Percentiles rank a stretch among this genome's conserved stretches.
phyloP scores from a whole-genome alignment of 2,888 invertebrate species.

The Leptopterna dolabrata region DNA sequence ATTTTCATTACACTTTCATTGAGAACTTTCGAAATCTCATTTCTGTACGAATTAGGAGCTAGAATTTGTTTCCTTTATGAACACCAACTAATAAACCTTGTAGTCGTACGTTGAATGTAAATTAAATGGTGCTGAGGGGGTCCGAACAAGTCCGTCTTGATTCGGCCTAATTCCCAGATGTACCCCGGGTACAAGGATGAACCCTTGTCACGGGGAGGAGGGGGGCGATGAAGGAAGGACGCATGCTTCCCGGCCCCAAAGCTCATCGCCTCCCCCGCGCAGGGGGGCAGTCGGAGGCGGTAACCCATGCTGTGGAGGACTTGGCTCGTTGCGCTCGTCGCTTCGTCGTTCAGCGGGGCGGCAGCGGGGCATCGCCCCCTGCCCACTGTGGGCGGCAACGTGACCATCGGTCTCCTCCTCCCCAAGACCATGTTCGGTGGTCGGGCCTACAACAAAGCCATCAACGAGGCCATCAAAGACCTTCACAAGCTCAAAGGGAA shows the following conservation, averaged over 20 bases:
- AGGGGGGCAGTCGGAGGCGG: constrained; percentile 53
- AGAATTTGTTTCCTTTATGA: too few species aligned
- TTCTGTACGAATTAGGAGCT: too few species aligned
- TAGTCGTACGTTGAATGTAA: too few species aligned
- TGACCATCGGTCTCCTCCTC: constrained; percentile 77
- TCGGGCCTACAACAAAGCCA: constrained; percentile 76
- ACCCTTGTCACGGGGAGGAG: neutral
- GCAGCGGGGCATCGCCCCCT: constrained; percentile 50
- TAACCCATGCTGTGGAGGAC: constrained; percentile 50
- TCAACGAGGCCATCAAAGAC: constrained; percentile 73
- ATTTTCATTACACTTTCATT: too few species aligned
- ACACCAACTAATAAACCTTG: too few species aligned
- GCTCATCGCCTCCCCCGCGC: neutral
- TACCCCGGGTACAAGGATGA: neutral
- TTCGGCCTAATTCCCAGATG: neutral
- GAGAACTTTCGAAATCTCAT: too few species aligned
- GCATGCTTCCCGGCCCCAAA: neutral
- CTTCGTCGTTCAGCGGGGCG: constrained; percentile 44
- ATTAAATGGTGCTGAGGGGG: too few species aligned
- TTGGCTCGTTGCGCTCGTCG: constrained; percentile 50
- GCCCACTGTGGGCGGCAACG: constrained; percentile 52
- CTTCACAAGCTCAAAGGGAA: constrained; percentile 71
- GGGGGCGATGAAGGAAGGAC: neutral
- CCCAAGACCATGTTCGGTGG: constrained; percentile 82
- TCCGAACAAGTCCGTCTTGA: neutral